Evolutionary conservation across 2,797 vertebrate species (phyloP).

Genomic region (Rousettus madagascariensis): DNA sequence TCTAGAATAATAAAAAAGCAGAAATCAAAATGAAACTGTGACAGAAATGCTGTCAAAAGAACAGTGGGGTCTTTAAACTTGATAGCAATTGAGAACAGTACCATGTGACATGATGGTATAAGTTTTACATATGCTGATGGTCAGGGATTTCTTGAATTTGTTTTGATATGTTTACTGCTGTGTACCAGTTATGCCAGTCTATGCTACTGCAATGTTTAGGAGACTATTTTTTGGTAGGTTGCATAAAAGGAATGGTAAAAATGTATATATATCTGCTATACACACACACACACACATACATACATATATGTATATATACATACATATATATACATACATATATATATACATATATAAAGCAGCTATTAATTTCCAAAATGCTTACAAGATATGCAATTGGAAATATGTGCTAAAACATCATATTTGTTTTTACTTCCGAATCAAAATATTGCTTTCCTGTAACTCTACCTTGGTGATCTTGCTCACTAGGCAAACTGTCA

Average conservation of each 20-base stretch:
- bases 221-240: background rate
- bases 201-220: background rate
- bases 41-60: background rate
- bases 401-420: slow-evolving; percentile 3
- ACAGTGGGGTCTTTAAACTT: background rate
- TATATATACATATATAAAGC: no score
- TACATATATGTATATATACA: no score
- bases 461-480: background rate
- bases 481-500: slow-evolving; percentile 51
- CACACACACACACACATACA: no score
- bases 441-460: slow-evolving; percentile 9
- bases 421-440: background rate
- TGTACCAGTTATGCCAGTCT: background rate
- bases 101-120: background rate
- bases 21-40: background rate
- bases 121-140: background rate
- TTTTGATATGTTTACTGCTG: background rate
- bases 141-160: background rate
- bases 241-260: background rate
- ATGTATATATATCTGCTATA: background rate
- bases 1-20: background rate
- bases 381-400: slow-evolving; percentile 14
- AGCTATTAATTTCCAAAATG: slow-evolving; percentile 37
- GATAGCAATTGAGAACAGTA: background rate
- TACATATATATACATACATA: no score